Percentiles rank a stretch among this genome's conserved stretches.
Conservation (phyloP, 1,140 invertebrate genomes). For the Rhizoglyphus robini region DNA sequence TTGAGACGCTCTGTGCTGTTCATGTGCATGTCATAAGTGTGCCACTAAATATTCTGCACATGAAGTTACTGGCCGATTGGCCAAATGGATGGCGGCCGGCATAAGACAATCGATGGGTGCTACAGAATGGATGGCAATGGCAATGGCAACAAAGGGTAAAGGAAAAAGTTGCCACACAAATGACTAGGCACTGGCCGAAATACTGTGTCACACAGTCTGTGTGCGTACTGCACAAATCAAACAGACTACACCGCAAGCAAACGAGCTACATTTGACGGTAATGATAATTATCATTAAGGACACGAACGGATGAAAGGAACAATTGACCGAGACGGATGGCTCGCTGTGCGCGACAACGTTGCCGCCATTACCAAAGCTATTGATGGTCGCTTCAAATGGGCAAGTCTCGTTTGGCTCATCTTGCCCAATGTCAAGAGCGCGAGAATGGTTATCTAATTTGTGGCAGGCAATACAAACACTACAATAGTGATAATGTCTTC, state of each 20-base stretch:
- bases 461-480: too few species aligned
- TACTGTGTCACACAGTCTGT: too few species aligned
- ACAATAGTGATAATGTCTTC: too few species aligned
- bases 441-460: conserved; percentile 8
- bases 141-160: too few species aligned
- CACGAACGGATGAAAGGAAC: neutral
- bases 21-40: too few species aligned
- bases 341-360: neutral
- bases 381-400: neutral
- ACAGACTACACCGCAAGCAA: too few species aligned
- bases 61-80: too few species aligned
- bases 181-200: neutral
- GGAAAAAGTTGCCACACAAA: neutral
- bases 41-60: neutral
- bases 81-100: neutral
- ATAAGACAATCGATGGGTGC: neutral
- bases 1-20: too few species aligned
- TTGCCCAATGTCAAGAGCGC: conserved; percentile 7
- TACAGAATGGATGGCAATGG: neutral
- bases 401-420: neutral
- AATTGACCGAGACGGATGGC: neutral
- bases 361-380: neutral
- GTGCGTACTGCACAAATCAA: neutral
- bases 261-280: neutral
- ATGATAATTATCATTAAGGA: neutral